Percentiles rank a stretch among this genome's conserved stretches.
These are phyloP conservation scores for Leptinotarsa undecemlineata DNA, from an alignment of 1,140 invertebrate genomes.

Conservation along the genomic window DNA sequence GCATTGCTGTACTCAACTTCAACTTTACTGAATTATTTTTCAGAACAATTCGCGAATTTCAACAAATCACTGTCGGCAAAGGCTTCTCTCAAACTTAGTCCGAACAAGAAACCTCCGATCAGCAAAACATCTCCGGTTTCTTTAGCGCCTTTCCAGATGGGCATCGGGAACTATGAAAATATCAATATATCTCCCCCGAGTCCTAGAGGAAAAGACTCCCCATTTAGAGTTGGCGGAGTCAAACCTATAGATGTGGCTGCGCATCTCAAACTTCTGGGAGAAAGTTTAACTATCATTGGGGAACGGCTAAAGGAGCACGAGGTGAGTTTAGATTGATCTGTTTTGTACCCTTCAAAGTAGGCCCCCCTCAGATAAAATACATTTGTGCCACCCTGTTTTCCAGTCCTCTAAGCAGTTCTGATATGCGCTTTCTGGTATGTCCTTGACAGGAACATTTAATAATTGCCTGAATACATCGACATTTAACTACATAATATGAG, in stretches of 20 bases:
- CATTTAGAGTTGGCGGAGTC: conserved; percentile 74
- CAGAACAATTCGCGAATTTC: conserved; percentile 21
- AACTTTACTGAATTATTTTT: neutral
- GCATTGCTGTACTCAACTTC: too few relatives aligned
- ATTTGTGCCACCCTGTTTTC: too few relatives aligned
- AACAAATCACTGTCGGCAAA: neutral
- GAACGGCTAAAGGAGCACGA: conserved; percentile 90
- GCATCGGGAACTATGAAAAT: conserved; percentile 56
- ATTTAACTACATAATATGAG: too few relatives aligned
- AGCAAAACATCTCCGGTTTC: conserved; percentile 48
- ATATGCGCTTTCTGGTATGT: too few relatives aligned
- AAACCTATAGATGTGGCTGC: conserved; percentile 90
- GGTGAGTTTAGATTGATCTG: conserved; percentile 55
- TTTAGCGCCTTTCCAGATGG: conserved; percentile 56
- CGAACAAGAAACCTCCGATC: conserved; percentile 57
- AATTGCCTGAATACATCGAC: too few relatives aligned
- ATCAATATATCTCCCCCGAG: conserved; percentile 58
- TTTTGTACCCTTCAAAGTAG: too few relatives aligned
- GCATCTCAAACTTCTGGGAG: conserved; percentile 89
- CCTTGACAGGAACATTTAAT: too few relatives aligned
- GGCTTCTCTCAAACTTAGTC: conserved; percentile 51
- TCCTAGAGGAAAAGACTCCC: conserved; percentile 52
- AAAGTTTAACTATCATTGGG: conserved; percentile 91
- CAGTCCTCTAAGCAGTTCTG: too few relatives aligned
- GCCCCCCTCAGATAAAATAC: too few relatives aligned